Evolutionary conservation across 2,797 vertebrate genomes (phyloP), one percentile per base, ranked within the genome.

Genomic region (Sebastes goodei): DNA sequence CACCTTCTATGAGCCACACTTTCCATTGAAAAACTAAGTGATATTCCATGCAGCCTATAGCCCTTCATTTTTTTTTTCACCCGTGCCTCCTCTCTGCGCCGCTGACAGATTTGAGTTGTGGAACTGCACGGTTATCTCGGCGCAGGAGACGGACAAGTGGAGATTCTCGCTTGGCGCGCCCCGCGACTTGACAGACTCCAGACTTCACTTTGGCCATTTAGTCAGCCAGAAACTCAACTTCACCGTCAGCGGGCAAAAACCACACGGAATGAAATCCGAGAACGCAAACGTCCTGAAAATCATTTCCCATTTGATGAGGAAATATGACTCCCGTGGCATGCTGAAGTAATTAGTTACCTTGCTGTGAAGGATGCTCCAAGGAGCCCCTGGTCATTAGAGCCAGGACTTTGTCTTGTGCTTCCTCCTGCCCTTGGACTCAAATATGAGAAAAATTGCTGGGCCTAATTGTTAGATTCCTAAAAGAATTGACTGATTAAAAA

Each of bases 231-330:
- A 91, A 90, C 89, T 90, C 77, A 57, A 82, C 81, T 90, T 77
- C 78, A 62, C 81, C 78, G 89, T 87, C 82, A 82, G 80, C 74
- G 70, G 86, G 74, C 63, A 59, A 87, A 59, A 94, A 92, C 83
- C 87, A 78, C 86, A 83, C 53, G 59, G 70, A 88, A 88, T 85
- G 76, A 94, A 93, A 92, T 83, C 79, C 66, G 88, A 95, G 91
- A 91, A 86, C 74, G 68, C 89, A 94, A 89, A 89, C 79, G 57
- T 86, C 88, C 88, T 88, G 78, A 93, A 95, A 95, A 94, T 91
- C 81, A 94, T 95, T 95, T 95, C 90, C 88, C 91, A 88, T 94
- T 92, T 94, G 91, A 96, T 95, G 94, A 96, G 88, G 94, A 95
- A 95, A 95, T 91, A 87, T 87, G 89, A 96, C 83, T 86, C 88